phyloP scores from a whole-genome alignment of 2,113 vertebrate genomes.

The Nanger granti region DNA sequence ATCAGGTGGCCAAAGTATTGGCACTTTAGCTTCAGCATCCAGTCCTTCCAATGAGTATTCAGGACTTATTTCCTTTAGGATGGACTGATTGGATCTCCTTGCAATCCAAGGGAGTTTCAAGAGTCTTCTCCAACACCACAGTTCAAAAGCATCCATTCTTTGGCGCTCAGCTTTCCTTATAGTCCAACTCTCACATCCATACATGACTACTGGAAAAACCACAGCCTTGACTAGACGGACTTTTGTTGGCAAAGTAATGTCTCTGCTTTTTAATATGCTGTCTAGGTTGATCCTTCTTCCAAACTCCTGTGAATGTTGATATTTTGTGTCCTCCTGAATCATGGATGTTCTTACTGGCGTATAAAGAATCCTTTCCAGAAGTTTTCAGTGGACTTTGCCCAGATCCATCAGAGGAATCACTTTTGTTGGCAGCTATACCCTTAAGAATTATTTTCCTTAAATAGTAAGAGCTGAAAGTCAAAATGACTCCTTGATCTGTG shows the following conservation, averaged over 20 bases:
- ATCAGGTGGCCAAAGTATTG: background rate
- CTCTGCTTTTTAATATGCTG: background rate
- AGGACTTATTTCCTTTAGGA: background rate
- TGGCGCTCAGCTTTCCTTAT: accelerated
- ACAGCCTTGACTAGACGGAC: background rate
- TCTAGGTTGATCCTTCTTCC: background rate
- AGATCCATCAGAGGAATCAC: background rate
- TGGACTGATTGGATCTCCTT: background rate
- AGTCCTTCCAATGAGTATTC: background rate
- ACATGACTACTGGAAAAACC: background rate
- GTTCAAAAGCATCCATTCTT: background rate
- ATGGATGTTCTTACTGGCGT: background rate
- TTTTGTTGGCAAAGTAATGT: background rate
- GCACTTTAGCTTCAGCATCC: background rate
- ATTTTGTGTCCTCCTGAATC: background rate
- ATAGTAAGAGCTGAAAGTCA: background rate
- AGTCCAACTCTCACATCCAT: background rate
- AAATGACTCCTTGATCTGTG: background rate
- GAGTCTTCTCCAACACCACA: background rate
- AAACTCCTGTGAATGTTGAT: background rate
- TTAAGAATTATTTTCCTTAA: background rate
- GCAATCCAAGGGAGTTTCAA: background rate
- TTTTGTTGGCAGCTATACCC: background rate
- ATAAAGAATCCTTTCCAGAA: background rate
- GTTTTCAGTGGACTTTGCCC: background rate